These are phyloP conservation scores for Drosophila neocordata DNA, from an alignment of 1,140 invertebrate genomes.

Conservation along the genomic window DNA sequence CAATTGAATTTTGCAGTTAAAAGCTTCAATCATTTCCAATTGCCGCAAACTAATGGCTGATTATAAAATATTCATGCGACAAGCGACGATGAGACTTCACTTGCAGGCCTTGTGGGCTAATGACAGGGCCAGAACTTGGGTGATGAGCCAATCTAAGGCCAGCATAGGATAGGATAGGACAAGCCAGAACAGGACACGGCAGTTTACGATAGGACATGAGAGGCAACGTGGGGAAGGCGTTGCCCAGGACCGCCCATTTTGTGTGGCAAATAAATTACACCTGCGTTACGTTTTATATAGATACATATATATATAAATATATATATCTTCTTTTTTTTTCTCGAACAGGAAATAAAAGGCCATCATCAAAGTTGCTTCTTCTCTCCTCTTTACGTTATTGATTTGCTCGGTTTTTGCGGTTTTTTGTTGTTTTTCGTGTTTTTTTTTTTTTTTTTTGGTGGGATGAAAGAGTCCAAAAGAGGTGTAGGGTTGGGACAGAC, in stretches of 20 bases:
- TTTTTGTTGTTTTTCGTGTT: neutral
- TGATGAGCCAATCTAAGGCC: slow-evolving; percentile 67
- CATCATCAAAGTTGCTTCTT: slow-evolving; percentile 23
- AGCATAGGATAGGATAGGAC: neutral
- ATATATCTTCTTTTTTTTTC: neutral
- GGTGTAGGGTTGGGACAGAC: neutral
- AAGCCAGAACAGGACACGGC: neutral
- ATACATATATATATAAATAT: slow-evolving; percentile 2
- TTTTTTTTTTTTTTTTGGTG: too few relatives aligned
- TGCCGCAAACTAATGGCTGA: slow-evolving; percentile 79
- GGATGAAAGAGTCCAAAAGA: neutral
- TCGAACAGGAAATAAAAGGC: slow-evolving; percentile 11
- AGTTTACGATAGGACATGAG: neutral
- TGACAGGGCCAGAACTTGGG: slow-evolving; percentile 38
- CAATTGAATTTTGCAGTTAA: slow-evolving; percentile 81
- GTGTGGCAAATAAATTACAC: slow-evolving; percentile 60
- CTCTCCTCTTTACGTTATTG: slow-evolving; percentile 55
- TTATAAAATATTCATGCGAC: slow-evolving; percentile 81
- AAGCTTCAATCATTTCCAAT: slow-evolving; percentile 81
- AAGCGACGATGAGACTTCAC: slow-evolving; percentile 46
- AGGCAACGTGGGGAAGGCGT: slow-evolving; percentile 22
- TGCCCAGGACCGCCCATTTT: slow-evolving; percentile 27
- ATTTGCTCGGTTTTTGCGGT: slow-evolving; percentile 66
- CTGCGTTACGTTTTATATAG: slow-evolving; percentile 25
- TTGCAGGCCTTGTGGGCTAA: slow-evolving; percentile 40